Evolutionary conservation across 2,888 invertebrate species (phyloP), one percentile per base, ranked within the genome.

Genomic region (Synanthedon tipuliformis): DNA sequence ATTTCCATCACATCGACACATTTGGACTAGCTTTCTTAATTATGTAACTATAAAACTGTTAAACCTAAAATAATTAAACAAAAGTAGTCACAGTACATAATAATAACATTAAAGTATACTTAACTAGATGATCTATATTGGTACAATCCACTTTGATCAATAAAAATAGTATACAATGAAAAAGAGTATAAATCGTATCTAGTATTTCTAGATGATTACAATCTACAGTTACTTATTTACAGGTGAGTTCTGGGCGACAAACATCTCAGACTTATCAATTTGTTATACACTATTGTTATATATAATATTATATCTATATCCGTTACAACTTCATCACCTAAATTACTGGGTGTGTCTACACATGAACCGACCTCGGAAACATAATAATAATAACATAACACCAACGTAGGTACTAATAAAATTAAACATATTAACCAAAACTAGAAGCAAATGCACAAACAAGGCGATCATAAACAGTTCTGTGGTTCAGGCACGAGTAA

Each of bases 21-120:
- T 81, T 83, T 81, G 82, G 87, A 87, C 87, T 87, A 87, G 87
- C 85, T 86, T 85, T 66, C 83, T 85, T 83, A 84, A 82, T 81
- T 79, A 81, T 81, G 64, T 75, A 75, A 78, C 80, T 78, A 77
- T 69, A 71, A 67, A 73, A 61, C 55, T 66, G 68, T 75, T 77
- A 77, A 34, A 73, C 74, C 78, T 81, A 84, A 34, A 23, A 78
- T 80, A 79, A 83, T 81, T 82, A 81, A 85, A 74, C 76, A 81
- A 83, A 86, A 84, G 83, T 85, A 84, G 83, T 83, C 81, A 71
- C 74, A 72, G 69, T 50, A 66, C 81, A 71, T 73, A 72, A 70
- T 50, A 66, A 71, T 73, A 34, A 34, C 68, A 68, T 61, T 75
- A 72, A 63, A 69, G 69, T 73, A 51, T 63, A 65, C 64, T 65